phyloP scores from a whole-genome alignment of 2,113 vertebrate genomes.

The Pseudolaguvia tuberculata region DNA sequence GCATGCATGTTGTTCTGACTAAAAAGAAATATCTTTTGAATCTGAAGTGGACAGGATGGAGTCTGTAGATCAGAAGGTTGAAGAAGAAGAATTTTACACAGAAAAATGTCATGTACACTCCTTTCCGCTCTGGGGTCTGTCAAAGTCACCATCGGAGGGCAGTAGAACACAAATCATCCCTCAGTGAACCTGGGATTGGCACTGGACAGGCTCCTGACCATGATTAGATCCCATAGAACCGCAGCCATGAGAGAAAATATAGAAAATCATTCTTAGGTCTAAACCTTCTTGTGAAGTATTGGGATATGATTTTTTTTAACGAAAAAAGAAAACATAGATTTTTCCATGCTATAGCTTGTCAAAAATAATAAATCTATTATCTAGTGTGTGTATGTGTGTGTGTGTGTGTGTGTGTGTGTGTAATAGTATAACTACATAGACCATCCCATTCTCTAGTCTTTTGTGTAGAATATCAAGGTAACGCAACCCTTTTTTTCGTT shows the following conservation, averaged over 20 bases:
- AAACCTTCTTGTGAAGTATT: too few relatives aligned
- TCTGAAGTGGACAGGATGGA: not conserved
- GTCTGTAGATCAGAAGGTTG: not conserved
- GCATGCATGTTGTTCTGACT: not conserved
- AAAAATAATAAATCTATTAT: not conserved
- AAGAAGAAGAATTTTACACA: not conserved
- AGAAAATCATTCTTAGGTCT: not conserved
- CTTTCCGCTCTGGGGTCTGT: not conserved
- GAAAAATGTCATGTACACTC: too few relatives aligned
- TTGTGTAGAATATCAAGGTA: constrained; percentile 30
- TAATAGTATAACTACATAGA: not conserved
- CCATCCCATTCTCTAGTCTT: constrained; percentile 21
- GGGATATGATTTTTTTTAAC: too few relatives aligned
- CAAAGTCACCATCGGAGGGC: constrained; percentile 87
- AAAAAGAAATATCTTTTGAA: not conserved
- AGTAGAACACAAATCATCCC: constrained; percentile 95
- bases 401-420: constrained; percentile 7
- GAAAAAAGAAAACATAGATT: too few relatives aligned
- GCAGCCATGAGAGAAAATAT: not conserved
- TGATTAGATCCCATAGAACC: not conserved
- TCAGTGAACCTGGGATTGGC: constrained; percentile 55
- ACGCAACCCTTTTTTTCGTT: constrained; percentile 31
- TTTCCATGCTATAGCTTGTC: not conserved
- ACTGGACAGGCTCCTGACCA: constrained; percentile 9
- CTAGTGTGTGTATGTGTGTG: not conserved